These are phyloP conservation scores for Paragorgia papillata DNA, from an alignment of 92 coral and sea anemone species.

Conservation along the genomic window DNA sequence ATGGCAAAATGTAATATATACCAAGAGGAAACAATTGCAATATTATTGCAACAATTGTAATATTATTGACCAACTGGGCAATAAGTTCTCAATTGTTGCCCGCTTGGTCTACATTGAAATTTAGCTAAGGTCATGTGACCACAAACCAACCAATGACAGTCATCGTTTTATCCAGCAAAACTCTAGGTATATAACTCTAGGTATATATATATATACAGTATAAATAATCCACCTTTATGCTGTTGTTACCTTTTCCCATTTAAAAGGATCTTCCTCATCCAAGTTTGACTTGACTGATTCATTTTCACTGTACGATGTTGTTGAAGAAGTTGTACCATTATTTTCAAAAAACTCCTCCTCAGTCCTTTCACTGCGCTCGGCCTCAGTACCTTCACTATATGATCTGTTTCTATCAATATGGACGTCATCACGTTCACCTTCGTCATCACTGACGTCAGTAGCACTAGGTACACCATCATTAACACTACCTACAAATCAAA, in stretches of 20 bases:
- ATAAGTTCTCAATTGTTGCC: too few relatives aligned
- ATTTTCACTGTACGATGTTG: conserved; percentile 84
- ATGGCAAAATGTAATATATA: background rate
- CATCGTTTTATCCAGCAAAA: too few relatives aligned
- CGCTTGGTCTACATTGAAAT: too few relatives aligned
- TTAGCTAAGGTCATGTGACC: too few relatives aligned
- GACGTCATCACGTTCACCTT: conserved; percentile 52
- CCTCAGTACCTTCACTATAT: conserved; percentile 33
- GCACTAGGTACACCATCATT: conserved; percentile 1
- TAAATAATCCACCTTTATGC: too few relatives aligned
- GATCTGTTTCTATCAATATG: conserved; percentile 5
- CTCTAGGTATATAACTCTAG: too few relatives aligned
- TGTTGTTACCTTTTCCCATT: conserved; percentile 76
- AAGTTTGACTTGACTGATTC: conserved; percentile 87
- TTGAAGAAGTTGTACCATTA: conserved; percentile 81
- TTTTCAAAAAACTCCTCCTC: conserved; percentile 93
- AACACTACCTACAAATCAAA: background rate
- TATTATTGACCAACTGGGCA: too few relatives aligned
- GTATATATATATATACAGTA: too few relatives aligned
- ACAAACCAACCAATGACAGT: too few relatives aligned
- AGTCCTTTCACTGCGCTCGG: conserved; percentile 60
- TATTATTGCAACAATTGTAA: background rate
- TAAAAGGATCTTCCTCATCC: conserved; percentile 93
- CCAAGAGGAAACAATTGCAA: background rate
- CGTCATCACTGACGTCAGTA: conserved; percentile 47